Percentiles rank a stretch among this genome's conserved stretches.
Conservation (phyloP, 2,888 invertebrate genomes). For the Netelia fuscicornis region DNA sequence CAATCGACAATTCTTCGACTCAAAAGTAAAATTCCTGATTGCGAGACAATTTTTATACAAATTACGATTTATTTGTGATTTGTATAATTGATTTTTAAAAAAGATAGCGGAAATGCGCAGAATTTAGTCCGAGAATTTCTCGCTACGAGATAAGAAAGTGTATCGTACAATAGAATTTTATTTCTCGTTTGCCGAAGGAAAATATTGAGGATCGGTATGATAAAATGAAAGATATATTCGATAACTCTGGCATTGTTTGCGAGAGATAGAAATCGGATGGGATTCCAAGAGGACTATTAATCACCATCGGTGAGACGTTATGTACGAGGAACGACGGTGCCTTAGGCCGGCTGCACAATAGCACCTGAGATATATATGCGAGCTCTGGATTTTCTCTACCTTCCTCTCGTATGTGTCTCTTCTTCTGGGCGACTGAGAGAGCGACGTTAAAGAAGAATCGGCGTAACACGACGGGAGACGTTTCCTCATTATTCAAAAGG, state of each 20-base stretch:
- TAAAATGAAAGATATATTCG: slow-evolving; percentile 53
- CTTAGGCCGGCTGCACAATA: slow-evolving; percentile 58
- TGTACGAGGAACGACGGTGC: slow-evolving; percentile 8
- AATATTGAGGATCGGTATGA: slow-evolving; percentile 37
- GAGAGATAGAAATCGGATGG: slow-evolving; percentile 63
- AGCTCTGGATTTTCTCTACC: slow-evolving; percentile 35
- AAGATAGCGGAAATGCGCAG: neutral
- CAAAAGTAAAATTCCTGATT: neutral
- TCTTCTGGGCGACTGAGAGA: slow-evolving; percentile 34
- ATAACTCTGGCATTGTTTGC: slow-evolving; percentile 66
- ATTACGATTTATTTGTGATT: slow-evolving; percentile 10
- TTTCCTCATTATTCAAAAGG: slow-evolving; percentile 72
- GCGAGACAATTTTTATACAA: slow-evolving; percentile 30
- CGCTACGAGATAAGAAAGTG: neutral
- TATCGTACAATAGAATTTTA: slow-evolving; percentile 49
- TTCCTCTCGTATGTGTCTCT: neutral
- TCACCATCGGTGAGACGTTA: slow-evolving; percentile 54
- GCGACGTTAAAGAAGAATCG: slow-evolving; percentile 70
- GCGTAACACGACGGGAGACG: slow-evolving; percentile 73
- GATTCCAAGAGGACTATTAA: slow-evolving; percentile 64
- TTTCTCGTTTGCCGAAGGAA: slow-evolving; percentile 22
- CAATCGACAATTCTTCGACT: slow-evolving; percentile 21
- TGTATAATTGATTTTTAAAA: neutral
- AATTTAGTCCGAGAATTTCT: neutral
- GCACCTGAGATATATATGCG: slow-evolving; percentile 39